Percentiles rank a stretch among this genome's conserved stretches.
Evolutionary conservation across 2,888 invertebrate species (phyloP).

Genomic region (Xanthostigma xanthostigma): DNA sequence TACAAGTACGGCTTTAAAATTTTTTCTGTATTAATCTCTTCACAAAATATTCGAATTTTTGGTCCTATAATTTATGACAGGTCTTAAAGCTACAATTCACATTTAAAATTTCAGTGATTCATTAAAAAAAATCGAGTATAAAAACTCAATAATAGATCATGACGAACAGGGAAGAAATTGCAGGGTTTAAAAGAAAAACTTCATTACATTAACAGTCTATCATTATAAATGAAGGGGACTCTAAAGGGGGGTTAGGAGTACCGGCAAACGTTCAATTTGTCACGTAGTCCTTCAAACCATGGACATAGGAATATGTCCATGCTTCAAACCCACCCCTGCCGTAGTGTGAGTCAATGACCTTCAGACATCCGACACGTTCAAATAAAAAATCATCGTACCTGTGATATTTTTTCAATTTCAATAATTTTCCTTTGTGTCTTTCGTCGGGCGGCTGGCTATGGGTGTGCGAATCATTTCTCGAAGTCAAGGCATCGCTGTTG

Average conservation of each 20-base stretch:
- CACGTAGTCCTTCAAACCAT: constrained; percentile 6
- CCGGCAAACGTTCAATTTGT: constrained; percentile 2
- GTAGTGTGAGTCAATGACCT: constrained; percentile 6
- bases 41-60: no score
- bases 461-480: constrained; percentile 26
- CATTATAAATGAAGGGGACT: background rate
- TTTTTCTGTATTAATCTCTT: no score
- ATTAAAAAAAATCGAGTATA: no score
- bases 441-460: constrained; percentile 23
- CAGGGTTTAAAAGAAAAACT: no score
- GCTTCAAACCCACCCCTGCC: background rate
- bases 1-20: no score
- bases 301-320: no score
- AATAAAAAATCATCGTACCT: constrained; percentile 22
- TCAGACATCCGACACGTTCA: background rate
- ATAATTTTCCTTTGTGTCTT: constrained; percentile 29
- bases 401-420: constrained; percentile 40
- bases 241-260: background rate
- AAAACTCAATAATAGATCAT: no score
- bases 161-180: no score
- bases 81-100: no score
- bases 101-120: no score
- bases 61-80: no score
- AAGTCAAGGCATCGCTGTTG: constrained; percentile 42
- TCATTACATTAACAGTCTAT: no score